Evolutionary conservation across 1,140 invertebrate genomes (phyloP).

Genomic region (Solenopsis invicta): DNA sequence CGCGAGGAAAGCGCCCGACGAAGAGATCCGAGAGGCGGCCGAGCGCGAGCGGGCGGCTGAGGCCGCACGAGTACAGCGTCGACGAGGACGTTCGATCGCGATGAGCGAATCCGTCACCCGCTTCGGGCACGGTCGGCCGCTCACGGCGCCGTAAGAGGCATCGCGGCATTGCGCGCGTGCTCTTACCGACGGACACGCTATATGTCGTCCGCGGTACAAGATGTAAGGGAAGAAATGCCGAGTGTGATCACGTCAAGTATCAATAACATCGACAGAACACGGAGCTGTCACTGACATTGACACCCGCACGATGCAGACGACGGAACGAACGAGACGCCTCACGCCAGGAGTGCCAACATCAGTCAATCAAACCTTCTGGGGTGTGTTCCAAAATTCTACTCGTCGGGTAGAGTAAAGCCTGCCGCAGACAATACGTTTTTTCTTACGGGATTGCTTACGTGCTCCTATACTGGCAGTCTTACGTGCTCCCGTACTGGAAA

Average conservation of each 20-base stretch:
- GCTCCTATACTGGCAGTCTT: no score
- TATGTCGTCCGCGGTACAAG: not conserved
- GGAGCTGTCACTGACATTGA: conserved; percentile 80
- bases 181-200: not conserved
- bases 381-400: no score
- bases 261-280: not conserved
- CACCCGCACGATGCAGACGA: conserved; percentile 77
- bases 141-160: conserved; percentile 15
- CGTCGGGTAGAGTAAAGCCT: no score
- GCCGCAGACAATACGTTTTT: no score
- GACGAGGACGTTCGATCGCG: conserved; percentile 45
- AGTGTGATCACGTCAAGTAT: not conserved
- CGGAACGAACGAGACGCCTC: conserved; percentile 63
- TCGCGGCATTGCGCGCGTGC: conserved; percentile 34
- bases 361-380: no score
- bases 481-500: no score
- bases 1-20: not conserved
- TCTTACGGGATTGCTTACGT: no score
- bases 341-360: conserved; percentile 63
- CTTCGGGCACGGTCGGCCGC: not conserved
- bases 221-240: not conserved
- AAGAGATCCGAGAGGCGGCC: not conserved
- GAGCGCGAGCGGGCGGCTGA: not conserved
- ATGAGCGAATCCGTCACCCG: not conserved
- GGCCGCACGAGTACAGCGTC: not conserved